Conservation (phyloP, 1,140 invertebrate genomes). For the Drusus annulatus region DNA sequence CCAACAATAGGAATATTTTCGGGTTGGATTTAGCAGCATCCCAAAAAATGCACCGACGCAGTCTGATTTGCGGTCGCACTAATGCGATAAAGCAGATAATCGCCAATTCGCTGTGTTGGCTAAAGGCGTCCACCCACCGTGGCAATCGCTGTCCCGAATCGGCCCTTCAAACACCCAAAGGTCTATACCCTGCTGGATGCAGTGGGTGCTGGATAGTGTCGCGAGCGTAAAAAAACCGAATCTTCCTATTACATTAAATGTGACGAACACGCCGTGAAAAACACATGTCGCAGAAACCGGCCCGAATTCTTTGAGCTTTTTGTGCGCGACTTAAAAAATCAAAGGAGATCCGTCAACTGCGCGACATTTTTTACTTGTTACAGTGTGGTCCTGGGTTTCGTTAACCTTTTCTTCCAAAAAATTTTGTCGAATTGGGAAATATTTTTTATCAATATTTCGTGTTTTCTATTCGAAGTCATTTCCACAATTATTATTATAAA, state of each 20-base stretch:
- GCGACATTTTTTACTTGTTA: conserved; percentile 19
- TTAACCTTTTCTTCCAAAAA: too few species aligned
- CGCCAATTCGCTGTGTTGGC: neutral
- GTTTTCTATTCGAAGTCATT: too few species aligned
- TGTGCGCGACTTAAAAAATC: conserved; percentile 38
- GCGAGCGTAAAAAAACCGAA: conserved; percentile 9
- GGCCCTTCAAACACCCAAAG: conserved; percentile 9
- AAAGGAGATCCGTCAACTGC: conserved; percentile 40
- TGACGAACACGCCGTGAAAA: conserved; percentile 54
- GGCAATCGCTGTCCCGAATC: neutral
- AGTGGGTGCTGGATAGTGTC: neutral
- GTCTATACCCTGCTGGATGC: neutral
- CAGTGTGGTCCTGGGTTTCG: neutral
- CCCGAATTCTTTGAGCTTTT: conserved; percentile 30
- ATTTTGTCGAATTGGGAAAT: too few species aligned
- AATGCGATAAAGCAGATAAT: conserved; percentile 26
- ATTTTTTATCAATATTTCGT: too few species aligned
- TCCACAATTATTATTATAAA: too few species aligned
- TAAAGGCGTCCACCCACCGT: conserved; percentile 30
- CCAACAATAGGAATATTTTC: too few species aligned
- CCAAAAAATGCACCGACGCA: neutral
- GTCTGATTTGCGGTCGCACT: conserved; percentile 19
- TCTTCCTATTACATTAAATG: conserved; percentile 50
- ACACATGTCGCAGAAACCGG: conserved; percentile 48
- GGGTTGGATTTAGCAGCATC: too few species aligned